Evolutionary conservation across 2,888 invertebrate species (phyloP).

Genomic region (Meghimatium bilineatum): DNA sequence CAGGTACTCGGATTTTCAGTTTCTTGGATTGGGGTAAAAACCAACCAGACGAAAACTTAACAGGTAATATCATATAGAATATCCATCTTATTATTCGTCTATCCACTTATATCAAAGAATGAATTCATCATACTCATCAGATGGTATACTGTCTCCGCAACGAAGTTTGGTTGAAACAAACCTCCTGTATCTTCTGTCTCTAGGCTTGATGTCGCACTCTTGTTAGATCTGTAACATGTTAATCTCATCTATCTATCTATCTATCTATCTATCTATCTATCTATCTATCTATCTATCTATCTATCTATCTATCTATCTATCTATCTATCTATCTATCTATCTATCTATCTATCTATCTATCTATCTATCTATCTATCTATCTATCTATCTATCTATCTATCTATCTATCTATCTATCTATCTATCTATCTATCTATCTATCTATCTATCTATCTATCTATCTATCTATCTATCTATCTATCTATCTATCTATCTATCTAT

Average conservation of each 20-base stretch:
- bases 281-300: no score
- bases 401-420: background rate
- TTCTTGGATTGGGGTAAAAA: conserved; percentile 5
- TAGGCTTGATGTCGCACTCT: no score
- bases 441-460: no score
- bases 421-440: background rate
- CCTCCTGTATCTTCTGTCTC: no score
- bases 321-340: background rate
- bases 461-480: no score
- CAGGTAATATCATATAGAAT: background rate
- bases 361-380: no score
- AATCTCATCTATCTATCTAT: background rate
- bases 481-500: no score
- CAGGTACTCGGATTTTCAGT: background rate
- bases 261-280: background rate
- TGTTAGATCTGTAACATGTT: background rate
- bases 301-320: background rate
- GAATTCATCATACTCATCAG: no score
- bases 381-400: no score
- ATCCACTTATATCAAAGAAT: background rate
- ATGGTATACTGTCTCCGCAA: no score
- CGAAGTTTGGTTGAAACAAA: no score
- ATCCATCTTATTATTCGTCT: background rate
- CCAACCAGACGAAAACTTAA: background rate
- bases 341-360: background rate